Conservation (phyloP, 2,888 invertebrate genomes). For the Chymomyza caudatula region DNA sequence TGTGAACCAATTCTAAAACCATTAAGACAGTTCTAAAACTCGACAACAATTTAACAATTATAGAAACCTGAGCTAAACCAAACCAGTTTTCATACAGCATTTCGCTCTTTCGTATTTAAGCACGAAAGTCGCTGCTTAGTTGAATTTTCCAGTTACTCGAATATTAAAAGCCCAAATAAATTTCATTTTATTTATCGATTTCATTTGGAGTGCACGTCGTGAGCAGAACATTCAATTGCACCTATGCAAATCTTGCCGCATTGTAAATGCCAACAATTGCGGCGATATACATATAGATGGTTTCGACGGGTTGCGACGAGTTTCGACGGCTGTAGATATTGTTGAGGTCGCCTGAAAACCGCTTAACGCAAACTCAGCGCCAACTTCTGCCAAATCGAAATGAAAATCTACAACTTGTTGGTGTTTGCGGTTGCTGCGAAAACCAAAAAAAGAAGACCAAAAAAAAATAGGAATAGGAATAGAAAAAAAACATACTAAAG, state of each 20-base stretch:
- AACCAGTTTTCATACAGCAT: neutral
- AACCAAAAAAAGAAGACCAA: conserved; percentile 1
- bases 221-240: conserved; percentile 30
- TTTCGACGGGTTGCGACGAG: neutral
- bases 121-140: neutral
- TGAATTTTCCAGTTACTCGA: neutral
- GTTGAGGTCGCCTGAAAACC: conserved; percentile 6
- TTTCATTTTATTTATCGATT: conserved; percentile 42
- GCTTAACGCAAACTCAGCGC: conserved; percentile 5
- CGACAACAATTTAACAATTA: no score
- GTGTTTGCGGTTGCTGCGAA: conserved; percentile 15
- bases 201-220: conserved; percentile 46
- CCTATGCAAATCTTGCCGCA: conserved; percentile 1
- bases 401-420: conserved; percentile 68
- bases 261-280: conserved; percentile 2
- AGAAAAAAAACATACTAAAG: conserved; percentile 19
- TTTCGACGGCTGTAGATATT: conserved; percentile 39
- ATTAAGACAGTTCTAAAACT: no score
- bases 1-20: no score
- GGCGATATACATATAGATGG: neutral
- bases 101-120: neutral
- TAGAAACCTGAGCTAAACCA: neutral
- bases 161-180: neutral
- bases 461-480: conserved; percentile 1
- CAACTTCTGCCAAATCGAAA: conserved; percentile 53